Conservation (phyloP, 2,888 invertebrate genomes). For the Prostheceraeus crozeri region DNA sequence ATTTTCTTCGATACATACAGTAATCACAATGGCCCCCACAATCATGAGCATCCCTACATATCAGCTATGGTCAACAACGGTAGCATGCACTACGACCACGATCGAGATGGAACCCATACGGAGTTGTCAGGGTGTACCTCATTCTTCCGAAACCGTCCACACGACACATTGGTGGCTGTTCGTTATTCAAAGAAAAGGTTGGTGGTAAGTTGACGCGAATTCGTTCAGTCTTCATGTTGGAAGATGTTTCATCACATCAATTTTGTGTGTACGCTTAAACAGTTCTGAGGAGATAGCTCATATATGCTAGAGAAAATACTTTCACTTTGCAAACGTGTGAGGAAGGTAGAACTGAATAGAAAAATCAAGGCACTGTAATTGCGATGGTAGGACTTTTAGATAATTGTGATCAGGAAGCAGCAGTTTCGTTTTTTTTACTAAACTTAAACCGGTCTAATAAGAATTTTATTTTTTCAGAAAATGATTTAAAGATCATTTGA, state of each 20-base stretch:
- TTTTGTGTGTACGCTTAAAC: no score
- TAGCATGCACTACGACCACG: conserved; percentile 87
- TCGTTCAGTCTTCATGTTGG: conserved; percentile 1
- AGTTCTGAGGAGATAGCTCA: no score
- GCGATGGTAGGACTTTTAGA: no score
- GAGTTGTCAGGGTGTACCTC: conserved; percentile 93
- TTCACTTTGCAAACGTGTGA: not conserved
- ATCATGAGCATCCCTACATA: conserved; percentile 96
- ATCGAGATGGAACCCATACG: conserved; percentile 93
- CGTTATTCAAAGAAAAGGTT: conserved; percentile 81
- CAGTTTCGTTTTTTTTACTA: no score
- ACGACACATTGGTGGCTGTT: conserved; percentile 81
- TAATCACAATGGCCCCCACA: conserved; percentile 96
- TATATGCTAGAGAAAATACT: not conserved
- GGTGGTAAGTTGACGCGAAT: conserved; percentile 60
- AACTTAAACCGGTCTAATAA: no score
- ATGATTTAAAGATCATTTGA: no score
- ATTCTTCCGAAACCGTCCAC: conserved; percentile 79
- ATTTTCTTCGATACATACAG: conserved; percentile 94
- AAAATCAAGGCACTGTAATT: no score
- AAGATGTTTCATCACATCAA: no score
- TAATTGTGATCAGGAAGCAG: no score
- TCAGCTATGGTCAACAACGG: conserved; percentile 98
- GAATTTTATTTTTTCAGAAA: no score
- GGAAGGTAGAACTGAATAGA: no score